Evolutionary conservation across 2,888 invertebrate genomes (phyloP).

Genomic region (Hyles lineata): DNA sequence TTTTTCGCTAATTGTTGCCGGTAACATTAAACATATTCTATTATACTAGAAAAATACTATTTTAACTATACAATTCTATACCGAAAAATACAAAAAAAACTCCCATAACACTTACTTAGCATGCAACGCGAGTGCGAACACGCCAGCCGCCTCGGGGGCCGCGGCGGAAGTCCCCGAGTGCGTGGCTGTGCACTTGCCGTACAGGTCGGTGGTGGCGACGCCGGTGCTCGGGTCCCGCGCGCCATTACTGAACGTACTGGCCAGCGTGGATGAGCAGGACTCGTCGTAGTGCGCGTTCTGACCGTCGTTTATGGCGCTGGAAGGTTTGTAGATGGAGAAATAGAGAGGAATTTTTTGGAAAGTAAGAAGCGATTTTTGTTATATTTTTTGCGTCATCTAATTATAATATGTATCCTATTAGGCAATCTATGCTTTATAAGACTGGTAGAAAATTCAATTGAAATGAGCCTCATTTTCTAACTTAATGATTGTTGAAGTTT

Average conservation of each 20-base stretch:
- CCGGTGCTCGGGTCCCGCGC: constrained; percentile 99
- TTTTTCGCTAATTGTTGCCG: too few species aligned
- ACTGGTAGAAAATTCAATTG: too few species aligned
- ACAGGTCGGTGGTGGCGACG: constrained; percentile 98
- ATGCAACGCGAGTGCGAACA: constrained; percentile 98
- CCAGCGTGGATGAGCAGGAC: constrained; percentile 98
- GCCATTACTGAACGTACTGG: constrained; percentile 99
- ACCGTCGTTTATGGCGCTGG: constrained; percentile 98
- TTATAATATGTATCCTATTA: too few species aligned
- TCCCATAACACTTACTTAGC: constrained; percentile 92
- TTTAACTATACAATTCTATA: too few species aligned
- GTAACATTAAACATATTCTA: too few species aligned
- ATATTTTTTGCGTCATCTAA: too few species aligned
- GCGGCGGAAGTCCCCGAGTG: constrained; percentile 99
- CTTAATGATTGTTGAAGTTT: too few species aligned
- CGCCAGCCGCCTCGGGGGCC: constrained; percentile 99
- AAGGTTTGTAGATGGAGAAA: background rate
- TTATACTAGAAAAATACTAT: too few species aligned
- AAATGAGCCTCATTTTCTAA: too few species aligned
- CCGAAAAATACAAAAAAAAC: background rate
- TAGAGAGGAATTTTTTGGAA: background rate
- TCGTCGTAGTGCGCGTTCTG: constrained; percentile 99
- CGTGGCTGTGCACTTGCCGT: constrained; percentile 99
- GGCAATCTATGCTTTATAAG: too few species aligned
- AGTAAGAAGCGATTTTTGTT: background rate